Percentiles rank a stretch among this genome's conserved stretches.
Evolutionary conservation across 2,113 vertebrate genomes (phyloP).

Genomic region (human (Homo sapiens)): GRCh38 chr9:9186501-9187000

Average conservation of each 20-base stretch:
- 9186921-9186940: background rate
- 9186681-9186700: too few species aligned
- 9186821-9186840: background rate
- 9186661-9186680: too few species aligned
- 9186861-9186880: background rate
- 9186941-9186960: background rate
- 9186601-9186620: too few species aligned
- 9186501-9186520: too few species aligned
- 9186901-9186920: slow-evolving; percentile 9
- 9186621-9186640: too few species aligned
- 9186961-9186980: background rate
- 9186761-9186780: background rate
- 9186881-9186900: background rate
- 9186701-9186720: background rate
- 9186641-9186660: too few species aligned
- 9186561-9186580: too few species aligned
- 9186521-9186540: too few species aligned
- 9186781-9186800: background rate
- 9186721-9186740: slow-evolving; percentile 2
- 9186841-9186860: background rate
- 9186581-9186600: too few species aligned
- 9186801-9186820: background rate
- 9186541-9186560: too few species aligned
- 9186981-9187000: background rate
- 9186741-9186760: background rate